phyloP scores from a whole-genome alignment of 2,797 vertebrate species.

The Mastacembelus armatus region DNA sequence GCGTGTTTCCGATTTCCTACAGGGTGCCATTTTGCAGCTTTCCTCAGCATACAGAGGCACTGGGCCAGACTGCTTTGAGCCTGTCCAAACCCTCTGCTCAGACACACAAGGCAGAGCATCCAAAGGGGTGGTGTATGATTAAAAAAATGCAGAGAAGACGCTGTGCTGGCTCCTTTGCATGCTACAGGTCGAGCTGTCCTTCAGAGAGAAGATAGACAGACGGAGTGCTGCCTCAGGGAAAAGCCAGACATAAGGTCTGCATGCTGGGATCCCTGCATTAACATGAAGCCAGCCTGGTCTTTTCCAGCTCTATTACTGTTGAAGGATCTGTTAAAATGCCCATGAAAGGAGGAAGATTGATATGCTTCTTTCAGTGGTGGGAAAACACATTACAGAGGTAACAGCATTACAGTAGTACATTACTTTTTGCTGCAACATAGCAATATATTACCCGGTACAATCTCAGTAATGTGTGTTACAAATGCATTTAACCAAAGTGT shows the following conservation, averaged over 20 bases:
- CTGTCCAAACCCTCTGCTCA: slow-evolving; percentile 23
- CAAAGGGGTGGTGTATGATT: neutral
- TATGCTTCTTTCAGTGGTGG: no score
- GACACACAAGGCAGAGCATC: neutral
- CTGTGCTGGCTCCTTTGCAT: slow-evolving; percentile 20
- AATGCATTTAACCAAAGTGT: no score
- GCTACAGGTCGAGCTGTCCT: slow-evolving; percentile 37
- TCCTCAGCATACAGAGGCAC: slow-evolving; percentile 21
- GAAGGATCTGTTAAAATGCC: slow-evolving; percentile 13
- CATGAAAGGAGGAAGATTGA: neutral
- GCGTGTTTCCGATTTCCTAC: slow-evolving; percentile 69
- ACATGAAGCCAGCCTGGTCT: slow-evolving; percentile 12
- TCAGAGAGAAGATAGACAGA: slow-evolving; percentile 18
- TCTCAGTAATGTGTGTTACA: no score
- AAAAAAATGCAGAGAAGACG: slow-evolving; percentile 6
- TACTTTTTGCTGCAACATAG: no score
- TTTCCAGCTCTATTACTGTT: slow-evolving; percentile 12
- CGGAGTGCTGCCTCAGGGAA: neutral
- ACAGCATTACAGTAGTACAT: no score
- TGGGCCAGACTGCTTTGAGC: slow-evolving; percentile 28
- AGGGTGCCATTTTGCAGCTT: slow-evolving; percentile 55
- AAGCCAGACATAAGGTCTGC: slow-evolving; percentile 17
- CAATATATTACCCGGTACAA: no score
- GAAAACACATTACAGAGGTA: no score
- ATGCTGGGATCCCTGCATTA: slow-evolving; percentile 22